Conservation (phyloP, 1,140 invertebrate species). For the Drosophila biarmipes region DNA sequence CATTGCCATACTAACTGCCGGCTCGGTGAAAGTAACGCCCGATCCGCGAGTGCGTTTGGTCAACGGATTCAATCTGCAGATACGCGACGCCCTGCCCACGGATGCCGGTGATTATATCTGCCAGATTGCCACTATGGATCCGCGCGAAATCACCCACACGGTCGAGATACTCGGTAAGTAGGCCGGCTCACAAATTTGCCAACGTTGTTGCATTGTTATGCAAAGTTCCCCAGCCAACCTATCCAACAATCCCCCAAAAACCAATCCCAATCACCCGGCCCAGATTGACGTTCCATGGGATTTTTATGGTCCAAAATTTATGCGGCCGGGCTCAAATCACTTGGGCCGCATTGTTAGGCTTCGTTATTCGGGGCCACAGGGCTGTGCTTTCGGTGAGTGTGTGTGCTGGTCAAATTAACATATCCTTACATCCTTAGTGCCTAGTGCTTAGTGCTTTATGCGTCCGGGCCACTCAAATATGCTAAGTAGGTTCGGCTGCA, state of each 20-base stretch:
- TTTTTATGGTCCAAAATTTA: slow-evolving; percentile 71
- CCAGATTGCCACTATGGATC: slow-evolving; percentile 86
- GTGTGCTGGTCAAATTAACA: slow-evolving; percentile 70
- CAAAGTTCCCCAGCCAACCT: slow-evolving; percentile 49
- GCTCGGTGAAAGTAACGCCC: slow-evolving; percentile 86
- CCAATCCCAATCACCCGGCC: slow-evolving; percentile 1
- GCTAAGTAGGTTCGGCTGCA: slow-evolving; percentile 78
- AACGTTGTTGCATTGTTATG: slow-evolving; percentile 63
- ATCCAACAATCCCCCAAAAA: not conserved
- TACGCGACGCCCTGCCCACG: slow-evolving; percentile 86
- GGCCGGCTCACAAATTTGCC: slow-evolving; percentile 27
- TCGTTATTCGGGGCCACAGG: slow-evolving; percentile 51
- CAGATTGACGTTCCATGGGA: slow-evolving; percentile 51
- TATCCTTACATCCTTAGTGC: slow-evolving; percentile 67
- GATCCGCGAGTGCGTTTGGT: slow-evolving; percentile 86
- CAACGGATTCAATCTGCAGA: slow-evolving; percentile 86
- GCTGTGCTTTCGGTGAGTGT: no score
- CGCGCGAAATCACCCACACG: slow-evolving; percentile 87
- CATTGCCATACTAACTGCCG: slow-evolving; percentile 87
- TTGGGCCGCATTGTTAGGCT: slow-evolving; percentile 77
- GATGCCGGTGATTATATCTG: slow-evolving; percentile 88
- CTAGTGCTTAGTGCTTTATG: slow-evolving; percentile 55
- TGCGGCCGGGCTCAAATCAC: slow-evolving; percentile 72
- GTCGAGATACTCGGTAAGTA: slow-evolving; percentile 87
- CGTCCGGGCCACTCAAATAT: slow-evolving; percentile 75